A percentile compares a stretch with the other conserved stretches of the same genome.
phyloP scores from a whole-genome alignment of 2,888 invertebrate genomes.

The Artemia sinica region DNA sequence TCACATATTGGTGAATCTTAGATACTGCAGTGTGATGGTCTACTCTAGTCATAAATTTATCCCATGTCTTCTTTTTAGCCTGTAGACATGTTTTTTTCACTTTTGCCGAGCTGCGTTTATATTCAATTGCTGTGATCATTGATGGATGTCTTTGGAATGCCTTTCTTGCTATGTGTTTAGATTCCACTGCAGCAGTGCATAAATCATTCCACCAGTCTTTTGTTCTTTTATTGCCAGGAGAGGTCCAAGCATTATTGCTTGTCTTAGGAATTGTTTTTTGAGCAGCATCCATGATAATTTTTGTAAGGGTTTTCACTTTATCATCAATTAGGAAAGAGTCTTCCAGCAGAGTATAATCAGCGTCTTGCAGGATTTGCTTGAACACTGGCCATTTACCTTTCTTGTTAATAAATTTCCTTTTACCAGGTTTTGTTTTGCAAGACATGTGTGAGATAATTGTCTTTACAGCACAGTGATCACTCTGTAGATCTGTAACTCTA shows the following conservation, averaged over 20 bases:
- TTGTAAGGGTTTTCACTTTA: background rate
- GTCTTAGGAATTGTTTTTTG: background rate
- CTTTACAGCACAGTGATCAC: too few relatives aligned
- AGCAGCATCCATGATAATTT: background rate
- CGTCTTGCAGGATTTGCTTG: constrained; percentile 3
- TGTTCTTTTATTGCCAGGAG: background rate
- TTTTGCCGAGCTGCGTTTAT: background rate
- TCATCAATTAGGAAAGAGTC: background rate
- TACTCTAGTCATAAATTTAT: background rate
- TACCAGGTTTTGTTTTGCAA: too few relatives aligned
- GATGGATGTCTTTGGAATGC: constrained; percentile 8
- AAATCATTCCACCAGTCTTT: background rate
- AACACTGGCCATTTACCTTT: background rate
- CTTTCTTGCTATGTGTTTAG: background rate
- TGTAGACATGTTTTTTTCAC: background rate
- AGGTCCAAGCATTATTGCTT: background rate
- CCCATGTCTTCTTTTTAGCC: background rate
- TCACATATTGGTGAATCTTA: background rate
- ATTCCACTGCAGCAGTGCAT: background rate
- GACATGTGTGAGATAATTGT: too few relatives aligned
- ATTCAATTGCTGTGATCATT: background rate
- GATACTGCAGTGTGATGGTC: background rate
- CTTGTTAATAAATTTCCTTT: too few relatives aligned
- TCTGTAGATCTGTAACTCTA: too few relatives aligned
- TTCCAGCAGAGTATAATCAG: background rate